Conservation (phyloP, 2,888 invertebrate genomes). For the Drosophila paramelanica region DNA sequence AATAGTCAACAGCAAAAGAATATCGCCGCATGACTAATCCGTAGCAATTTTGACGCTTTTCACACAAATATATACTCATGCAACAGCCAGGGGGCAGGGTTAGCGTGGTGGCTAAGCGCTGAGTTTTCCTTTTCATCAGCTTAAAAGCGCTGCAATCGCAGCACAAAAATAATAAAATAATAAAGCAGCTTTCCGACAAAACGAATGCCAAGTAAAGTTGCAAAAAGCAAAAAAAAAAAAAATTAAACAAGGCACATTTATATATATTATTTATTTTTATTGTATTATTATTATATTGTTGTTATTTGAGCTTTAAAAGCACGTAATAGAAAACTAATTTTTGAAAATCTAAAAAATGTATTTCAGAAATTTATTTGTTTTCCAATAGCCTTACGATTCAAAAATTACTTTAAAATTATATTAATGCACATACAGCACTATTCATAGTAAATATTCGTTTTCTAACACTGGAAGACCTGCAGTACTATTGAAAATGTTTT, state of each 20-base stretch:
- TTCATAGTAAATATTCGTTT: too few relatives aligned
- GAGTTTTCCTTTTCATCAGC: conserved; percentile 71
- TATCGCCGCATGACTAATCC: conserved; percentile 63
- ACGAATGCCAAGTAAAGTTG: conserved; percentile 27
- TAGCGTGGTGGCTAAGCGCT: conserved; percentile 46
- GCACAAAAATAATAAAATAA: conserved; percentile 51
- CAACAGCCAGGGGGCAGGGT: background rate
- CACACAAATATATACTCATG: conserved; percentile 22
- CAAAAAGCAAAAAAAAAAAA: conserved; percentile 24
- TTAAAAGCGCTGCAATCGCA: conserved; percentile 54
- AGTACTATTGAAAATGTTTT: too few relatives aligned
- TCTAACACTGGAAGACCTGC: too few relatives aligned
- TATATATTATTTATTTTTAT: too few relatives aligned
- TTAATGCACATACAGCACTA: too few relatives aligned
- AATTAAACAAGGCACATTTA: too few relatives aligned
- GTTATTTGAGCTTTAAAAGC: too few relatives aligned
- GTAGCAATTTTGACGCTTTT: conserved; percentile 59
- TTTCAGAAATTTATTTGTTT: too few relatives aligned
- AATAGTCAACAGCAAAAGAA: conserved; percentile 29
- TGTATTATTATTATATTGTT: too few relatives aligned
- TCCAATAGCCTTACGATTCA: too few relatives aligned
- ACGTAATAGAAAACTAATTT: too few relatives aligned
- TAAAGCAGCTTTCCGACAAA: conserved; percentile 55
- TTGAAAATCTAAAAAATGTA: background rate
- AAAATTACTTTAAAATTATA: background rate